Evolutionary conservation across 2,888 invertebrate species (phyloP).

Genomic region (Eupithecia insigniata): DNA sequence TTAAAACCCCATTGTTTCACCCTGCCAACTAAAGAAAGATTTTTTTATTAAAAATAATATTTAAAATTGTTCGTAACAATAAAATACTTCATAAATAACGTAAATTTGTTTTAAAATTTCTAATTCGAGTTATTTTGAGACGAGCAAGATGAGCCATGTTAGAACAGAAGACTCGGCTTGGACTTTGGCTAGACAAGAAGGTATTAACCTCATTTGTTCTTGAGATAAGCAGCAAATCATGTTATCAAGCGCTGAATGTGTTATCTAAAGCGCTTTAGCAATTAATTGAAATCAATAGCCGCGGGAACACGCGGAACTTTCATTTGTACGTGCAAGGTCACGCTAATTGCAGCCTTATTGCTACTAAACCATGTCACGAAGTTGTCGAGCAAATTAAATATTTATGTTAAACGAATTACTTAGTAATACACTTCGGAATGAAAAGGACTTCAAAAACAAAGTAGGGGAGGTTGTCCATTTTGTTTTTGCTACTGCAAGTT

Average conservation of each 20-base stretch:
- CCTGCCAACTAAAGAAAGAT: no score
- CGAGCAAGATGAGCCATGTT: background rate
- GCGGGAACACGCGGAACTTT: slow-evolving; percentile 19
- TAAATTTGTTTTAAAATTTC: no score
- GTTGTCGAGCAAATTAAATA: slow-evolving; percentile 23
- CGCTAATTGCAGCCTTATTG: slow-evolving; percentile 33
- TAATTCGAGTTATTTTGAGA: background rate
- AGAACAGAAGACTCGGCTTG: background rate
- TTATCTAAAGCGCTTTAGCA: background rate
- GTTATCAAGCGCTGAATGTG: slow-evolving; percentile 1
- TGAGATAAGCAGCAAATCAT: background rate
- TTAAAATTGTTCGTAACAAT: no score
- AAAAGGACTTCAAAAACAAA: slow-evolving; percentile 10
- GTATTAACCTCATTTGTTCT: background rate
- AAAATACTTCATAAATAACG: no score
- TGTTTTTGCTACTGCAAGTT: background rate
- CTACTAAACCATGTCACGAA: slow-evolving; percentile 17
- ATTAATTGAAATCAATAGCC: slow-evolving; percentile 28
- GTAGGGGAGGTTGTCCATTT: background rate
- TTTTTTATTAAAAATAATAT: no score
- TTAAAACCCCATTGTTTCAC: no score
- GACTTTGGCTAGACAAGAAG: background rate
- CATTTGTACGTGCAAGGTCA: slow-evolving; percentile 31
- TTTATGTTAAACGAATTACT: slow-evolving; percentile 24
- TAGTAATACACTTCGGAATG: slow-evolving; percentile 16